Percentiles rank a stretch among this genome's conserved stretches.
phyloP scores from a whole-genome alignment of 2,888 invertebrate genomes.

The Drosophila recens region DNA sequence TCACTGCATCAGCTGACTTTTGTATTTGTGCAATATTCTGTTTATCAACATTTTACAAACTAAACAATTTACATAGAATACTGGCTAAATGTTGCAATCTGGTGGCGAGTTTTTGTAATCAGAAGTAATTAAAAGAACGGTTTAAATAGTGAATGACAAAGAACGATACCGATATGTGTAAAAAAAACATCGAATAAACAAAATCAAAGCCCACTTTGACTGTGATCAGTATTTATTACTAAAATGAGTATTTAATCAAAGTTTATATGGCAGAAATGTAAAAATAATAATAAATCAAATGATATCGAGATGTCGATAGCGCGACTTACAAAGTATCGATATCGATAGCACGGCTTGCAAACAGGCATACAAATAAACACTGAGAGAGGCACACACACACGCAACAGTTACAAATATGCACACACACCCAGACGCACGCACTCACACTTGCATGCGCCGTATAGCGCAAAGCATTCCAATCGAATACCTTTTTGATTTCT shows the following conservation, averaged over 20 bases:
- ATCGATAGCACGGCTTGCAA: constrained; percentile 41
- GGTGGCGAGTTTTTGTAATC: neutral
- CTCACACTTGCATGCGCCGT: constrained; percentile 1
- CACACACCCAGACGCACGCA: neutral
- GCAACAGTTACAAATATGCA: constrained; percentile 20
- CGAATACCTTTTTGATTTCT: constrained; percentile 52
- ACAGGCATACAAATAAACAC: neutral
- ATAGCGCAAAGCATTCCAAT: constrained; percentile 47
- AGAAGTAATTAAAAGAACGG: constrained; percentile 7
- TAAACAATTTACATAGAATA: constrained; percentile 1
- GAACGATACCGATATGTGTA: constrained; percentile 15
- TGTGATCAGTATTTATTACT: neutral
- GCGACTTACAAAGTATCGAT: constrained; percentile 16
- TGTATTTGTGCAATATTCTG: neutral
- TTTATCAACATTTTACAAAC: constrained; percentile 6
- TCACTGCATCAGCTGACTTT: constrained; percentile 5
- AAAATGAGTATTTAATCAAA: neutral
- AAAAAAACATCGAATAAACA: constrained; percentile 7
- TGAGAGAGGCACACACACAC: neutral
- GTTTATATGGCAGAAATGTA: neutral
- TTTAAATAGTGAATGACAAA: constrained; percentile 2
- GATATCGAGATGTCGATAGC: constrained; percentile 25
- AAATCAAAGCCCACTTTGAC: neutral
- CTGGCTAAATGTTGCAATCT: neutral
- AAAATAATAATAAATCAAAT: neutral